Percentiles rank a stretch among this genome's conserved stretches.
These are phyloP conservation scores for Autographa gamma DNA, from an alignment of 2,888 invertebrate genomes.

Conservation along the genomic window DNA sequence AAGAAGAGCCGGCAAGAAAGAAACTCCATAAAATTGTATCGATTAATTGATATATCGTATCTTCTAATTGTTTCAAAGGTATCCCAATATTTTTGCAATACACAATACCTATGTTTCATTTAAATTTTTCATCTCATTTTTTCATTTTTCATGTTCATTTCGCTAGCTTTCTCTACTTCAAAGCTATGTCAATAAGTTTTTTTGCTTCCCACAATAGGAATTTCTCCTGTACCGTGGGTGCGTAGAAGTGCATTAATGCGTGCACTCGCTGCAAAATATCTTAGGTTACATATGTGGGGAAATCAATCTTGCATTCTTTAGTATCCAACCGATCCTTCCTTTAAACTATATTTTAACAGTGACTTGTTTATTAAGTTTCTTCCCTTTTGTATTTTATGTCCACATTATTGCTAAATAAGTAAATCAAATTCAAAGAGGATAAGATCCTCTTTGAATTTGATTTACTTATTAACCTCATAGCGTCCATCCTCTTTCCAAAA, in stretches of 20 bases:
- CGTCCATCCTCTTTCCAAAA: too few species aligned
- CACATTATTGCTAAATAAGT: too few species aligned
- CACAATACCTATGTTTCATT: too few species aligned
- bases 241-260: neutral
- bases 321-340: neutral
- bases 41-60: neutral
- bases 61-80: neutral
- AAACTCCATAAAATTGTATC: too few species aligned
- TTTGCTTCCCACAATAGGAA: constrained; percentile 1
- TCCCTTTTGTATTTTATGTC: too few species aligned
- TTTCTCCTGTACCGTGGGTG: neutral
- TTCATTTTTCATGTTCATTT: too few species aligned
- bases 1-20: too few species aligned
- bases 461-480: too few species aligned
- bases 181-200: neutral
- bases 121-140: too few species aligned
- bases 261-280: constrained; percentile 2
- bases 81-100: neutral
- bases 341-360: neutral
- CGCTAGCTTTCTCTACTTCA: neutral
- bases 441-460: too few species aligned
- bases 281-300: neutral
- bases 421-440: too few species aligned
- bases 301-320: constrained; percentile 1
- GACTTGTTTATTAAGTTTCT: neutral